Evolutionary conservation across 2,888 invertebrate genomes (phyloP).

Genomic region (Diogma glabrata): DNA sequence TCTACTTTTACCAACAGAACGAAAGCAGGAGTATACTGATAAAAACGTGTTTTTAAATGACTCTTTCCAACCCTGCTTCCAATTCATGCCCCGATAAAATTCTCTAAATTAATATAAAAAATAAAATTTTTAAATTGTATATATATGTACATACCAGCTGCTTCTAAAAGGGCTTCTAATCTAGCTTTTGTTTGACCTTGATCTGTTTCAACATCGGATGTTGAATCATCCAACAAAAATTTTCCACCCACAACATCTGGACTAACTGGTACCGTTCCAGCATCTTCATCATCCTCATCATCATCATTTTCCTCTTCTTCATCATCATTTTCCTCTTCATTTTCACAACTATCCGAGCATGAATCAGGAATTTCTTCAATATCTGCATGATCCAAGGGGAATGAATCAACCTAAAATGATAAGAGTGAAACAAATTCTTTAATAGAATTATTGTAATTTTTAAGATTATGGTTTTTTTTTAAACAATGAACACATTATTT

Average conservation of each 20-base stretch:
- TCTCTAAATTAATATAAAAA: too few relatives aligned
- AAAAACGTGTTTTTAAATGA: too few relatives aligned
- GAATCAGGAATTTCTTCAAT: slow-evolving; percentile 37
- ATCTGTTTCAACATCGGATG: slow-evolving; percentile 19
- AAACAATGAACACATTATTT: too few relatives aligned
- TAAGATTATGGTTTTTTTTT: too few relatives aligned
- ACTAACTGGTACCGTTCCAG: slow-evolving; percentile 23
- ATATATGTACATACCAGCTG: slow-evolving; percentile 56
- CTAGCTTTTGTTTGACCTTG: slow-evolving; percentile 63
- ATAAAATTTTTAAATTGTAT: too few relatives aligned
- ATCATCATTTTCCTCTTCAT: slow-evolving; percentile 34
- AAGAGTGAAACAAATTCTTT: background rate
- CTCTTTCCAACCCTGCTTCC: too few relatives aligned
- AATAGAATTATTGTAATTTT: background rate
- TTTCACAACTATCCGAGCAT: slow-evolving; percentile 35
- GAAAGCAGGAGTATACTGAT: too few relatives aligned
- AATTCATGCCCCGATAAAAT: too few relatives aligned
- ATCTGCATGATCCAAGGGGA: slow-evolving; percentile 16
- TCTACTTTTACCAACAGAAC: too few relatives aligned
- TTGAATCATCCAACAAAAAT: slow-evolving; percentile 42
- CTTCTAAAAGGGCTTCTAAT: slow-evolving; percentile 86
- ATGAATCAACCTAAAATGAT: slow-evolving; percentile 8
- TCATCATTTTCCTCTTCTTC: slow-evolving; percentile 36
- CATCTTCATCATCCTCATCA: slow-evolving; percentile 32
- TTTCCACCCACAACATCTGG: slow-evolving; percentile 30